phyloP scores from a whole-genome alignment of 2,888 invertebrate genomes.

The Noctuana brunneofusca region DNA sequence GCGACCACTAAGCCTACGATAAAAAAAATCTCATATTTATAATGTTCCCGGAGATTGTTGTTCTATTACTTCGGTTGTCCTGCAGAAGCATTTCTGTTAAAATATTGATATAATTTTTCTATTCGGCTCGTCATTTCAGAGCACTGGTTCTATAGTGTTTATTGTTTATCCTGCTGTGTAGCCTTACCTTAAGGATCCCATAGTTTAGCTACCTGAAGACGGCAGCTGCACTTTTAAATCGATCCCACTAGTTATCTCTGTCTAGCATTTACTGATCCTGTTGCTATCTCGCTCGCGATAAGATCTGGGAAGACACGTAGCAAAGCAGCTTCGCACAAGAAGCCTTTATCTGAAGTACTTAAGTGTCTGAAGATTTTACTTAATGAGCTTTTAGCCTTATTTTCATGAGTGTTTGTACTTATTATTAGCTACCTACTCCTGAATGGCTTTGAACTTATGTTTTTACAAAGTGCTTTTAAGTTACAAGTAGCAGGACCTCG shows the following conservation, averaged over 20 bases:
- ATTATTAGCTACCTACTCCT: conserved; percentile 9
- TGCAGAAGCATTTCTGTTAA: too few species aligned
- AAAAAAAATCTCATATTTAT: too few species aligned
- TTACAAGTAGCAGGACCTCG: not conserved
- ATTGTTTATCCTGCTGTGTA: not conserved
- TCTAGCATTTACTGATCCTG: conserved; percentile 42
- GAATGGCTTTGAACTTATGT: not conserved
- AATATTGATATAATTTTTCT: too few species aligned
- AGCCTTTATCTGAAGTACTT: conserved; percentile 29
- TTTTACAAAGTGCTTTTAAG: not conserved
- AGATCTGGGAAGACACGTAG: conserved; percentile 45
- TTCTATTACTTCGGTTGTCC: too few species aligned
- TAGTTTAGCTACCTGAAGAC: conserved; percentile 62
- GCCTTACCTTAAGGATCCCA: conserved; percentile 19
- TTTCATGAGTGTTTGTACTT: conserved; percentile 12
- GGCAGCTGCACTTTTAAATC: conserved; percentile 74
- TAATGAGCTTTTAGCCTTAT: conserved; percentile 27
- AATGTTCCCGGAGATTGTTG: too few species aligned
- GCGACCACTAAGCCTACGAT: too few species aligned
- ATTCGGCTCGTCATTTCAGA: too few species aligned
- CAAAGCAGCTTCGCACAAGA: conserved; percentile 19
- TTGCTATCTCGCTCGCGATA: conserved; percentile 54
- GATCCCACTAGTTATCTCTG: conserved; percentile 56
- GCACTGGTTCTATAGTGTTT: not conserved
- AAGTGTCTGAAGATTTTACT: conserved; percentile 30